Evolutionary conservation across 2,113 vertebrate species (phyloP), one percentile per base, ranked within the genome.

Genomic region (Myrmecobius fasciatus): DNA sequence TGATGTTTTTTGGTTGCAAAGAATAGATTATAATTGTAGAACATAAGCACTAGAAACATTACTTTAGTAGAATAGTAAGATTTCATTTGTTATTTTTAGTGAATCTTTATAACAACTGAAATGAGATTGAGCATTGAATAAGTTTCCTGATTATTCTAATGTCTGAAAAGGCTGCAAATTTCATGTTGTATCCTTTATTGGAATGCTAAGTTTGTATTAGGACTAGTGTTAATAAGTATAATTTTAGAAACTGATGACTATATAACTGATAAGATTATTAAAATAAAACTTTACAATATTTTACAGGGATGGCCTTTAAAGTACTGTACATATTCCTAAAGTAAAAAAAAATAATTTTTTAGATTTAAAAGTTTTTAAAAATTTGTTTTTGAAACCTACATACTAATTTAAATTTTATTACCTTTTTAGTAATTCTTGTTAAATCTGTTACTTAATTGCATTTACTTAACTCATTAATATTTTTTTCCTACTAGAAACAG

Each of bases 401-500:
- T 93, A 28, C 2, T 26, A 60, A 95, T 96, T 94, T 95, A 5
- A 91, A 52, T 26, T 94, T 95, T 43, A 91, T 89, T 96, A 28
- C 3, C 93, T 97, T 95, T 97, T 20, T 91, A 95, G 94, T 92
- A n/a, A 14, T 91, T 46, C 91, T 91, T 93, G 46, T 96, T 94
- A 92, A 54, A 92, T 95, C 91, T 56, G 51, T 89, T 94, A 7
- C 8, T 56, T 96, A 28, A 94, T 89, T 97, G 0, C 91, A 92
- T 94, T 97, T 95, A 91, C 26, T 93, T 97, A 60, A 25, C 53
- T 96, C 7, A 47, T 95, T 54, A 93, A 95, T 25, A 53, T 93
- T 98, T 97, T 95, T 90, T 48, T 92, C 93, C 93, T 94, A 24
- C 1, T 89, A 98, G 98, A 99, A 96, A 97, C 75, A 43, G 98